Evolutionary conservation across 2,797 vertebrate species (phyloP).

Genomic region (Miichthys miiuy): DNA sequence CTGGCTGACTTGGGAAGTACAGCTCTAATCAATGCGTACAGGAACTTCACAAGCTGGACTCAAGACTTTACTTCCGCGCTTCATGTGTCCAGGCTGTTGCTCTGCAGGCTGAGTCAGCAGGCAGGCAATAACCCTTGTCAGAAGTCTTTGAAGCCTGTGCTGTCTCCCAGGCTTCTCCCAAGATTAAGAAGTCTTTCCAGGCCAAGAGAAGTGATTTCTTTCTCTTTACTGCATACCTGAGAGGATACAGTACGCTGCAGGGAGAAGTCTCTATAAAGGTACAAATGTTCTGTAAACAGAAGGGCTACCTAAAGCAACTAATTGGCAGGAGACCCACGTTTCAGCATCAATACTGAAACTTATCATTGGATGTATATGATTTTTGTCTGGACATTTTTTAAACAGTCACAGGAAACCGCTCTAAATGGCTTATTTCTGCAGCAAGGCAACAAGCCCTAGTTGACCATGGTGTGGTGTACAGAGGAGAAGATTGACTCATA

Average conservation of each 20-base stretch:
- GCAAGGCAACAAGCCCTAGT: too few species aligned
- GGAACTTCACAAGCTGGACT: constrained; percentile 4
- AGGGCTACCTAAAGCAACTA: not conserved
- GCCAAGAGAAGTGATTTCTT: not conserved
- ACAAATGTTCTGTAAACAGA: not conserved
- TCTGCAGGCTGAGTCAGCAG: constrained; percentile 32
- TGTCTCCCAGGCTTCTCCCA: constrained; percentile 2
- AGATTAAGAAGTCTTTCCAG: constrained; percentile 10
- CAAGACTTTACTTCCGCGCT: not conserved
- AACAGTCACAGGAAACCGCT: too few species aligned
- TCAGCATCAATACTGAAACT: not conserved
- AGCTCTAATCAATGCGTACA: constrained; percentile 3
- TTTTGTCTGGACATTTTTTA: too few species aligned
- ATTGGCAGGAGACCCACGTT: not conserved
- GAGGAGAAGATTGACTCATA: too few species aligned
- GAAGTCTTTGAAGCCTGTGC: constrained; percentile 21
- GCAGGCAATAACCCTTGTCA: constrained; percentile 21
- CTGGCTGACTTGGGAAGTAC: not conserved
- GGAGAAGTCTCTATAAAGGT: not conserved
- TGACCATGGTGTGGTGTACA: too few species aligned
- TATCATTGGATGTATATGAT: too few species aligned
- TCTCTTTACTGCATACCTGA: constrained; percentile 4
- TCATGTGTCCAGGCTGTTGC: constrained; percentile 12
- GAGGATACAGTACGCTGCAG: not conserved
- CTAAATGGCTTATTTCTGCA: too few species aligned